Evolutionary conservation across 2,888 invertebrate species (phyloP).

Genomic region (Orchesellides sinensis): DNA sequence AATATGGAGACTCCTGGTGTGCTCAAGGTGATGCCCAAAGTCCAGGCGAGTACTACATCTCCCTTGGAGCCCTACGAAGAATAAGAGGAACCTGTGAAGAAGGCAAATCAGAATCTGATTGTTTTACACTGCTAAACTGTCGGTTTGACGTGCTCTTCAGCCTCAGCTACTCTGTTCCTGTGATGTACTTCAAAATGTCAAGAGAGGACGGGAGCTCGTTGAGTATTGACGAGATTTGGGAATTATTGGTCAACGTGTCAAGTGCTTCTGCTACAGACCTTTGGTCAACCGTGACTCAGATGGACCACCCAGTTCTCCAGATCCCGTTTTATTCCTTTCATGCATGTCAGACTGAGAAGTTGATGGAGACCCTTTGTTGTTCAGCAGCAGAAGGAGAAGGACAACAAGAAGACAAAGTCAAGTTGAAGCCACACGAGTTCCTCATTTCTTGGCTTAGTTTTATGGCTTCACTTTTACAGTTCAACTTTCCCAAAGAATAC

Average conservation of each 20-base stretch:
- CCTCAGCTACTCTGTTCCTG: constrained; percentile 57
- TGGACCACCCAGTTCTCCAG: constrained; percentile 69
- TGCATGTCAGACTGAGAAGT: constrained; percentile 64
- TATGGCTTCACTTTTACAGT: constrained; percentile 53
- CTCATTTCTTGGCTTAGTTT: constrained; percentile 70
- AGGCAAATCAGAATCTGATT: too few relatives aligned
- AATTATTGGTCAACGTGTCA: constrained; percentile 36
- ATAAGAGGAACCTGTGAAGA: constrained; percentile 2
- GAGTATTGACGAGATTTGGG: constrained; percentile 63
- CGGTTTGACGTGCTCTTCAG: constrained; percentile 65
- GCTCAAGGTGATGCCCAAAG: constrained; percentile 44
- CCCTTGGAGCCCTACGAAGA: constrained; percentile 16
- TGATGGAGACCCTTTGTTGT: constrained; percentile 47
- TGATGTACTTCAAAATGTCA: constrained; percentile 63
- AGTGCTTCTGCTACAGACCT: constrained; percentile 11
- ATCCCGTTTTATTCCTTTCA: constrained; percentile 68
- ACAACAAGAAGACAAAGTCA: neutral
- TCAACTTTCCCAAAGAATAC: constrained; percentile 38
- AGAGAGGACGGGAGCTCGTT: constrained; percentile 49
- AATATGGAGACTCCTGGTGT: constrained; percentile 57
- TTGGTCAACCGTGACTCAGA: constrained; percentile 65
- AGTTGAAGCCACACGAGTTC: constrained; percentile 32
- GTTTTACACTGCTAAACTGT: constrained; percentile 39
- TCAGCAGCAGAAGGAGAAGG: neutral
- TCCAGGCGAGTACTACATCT: constrained; percentile 49